phyloP scores from a whole-genome alignment of 1,140 invertebrate species.

The Drosophila subobscura region DNA sequence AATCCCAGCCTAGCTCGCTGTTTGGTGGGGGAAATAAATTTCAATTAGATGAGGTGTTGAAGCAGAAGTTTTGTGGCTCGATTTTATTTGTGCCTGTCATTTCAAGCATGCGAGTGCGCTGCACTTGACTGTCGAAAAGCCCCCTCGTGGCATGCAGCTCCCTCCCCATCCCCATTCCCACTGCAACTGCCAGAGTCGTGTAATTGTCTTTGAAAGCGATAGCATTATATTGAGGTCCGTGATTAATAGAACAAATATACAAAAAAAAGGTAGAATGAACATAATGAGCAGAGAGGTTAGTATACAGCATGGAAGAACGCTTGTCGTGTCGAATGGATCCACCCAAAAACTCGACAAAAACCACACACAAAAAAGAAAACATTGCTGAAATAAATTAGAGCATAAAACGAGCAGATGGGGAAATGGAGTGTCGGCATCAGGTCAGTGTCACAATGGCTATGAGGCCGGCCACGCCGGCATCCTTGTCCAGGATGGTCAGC shows the following conservation, averaged over 20 bases:
- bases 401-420: no score
- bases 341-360: slow-evolving; percentile 32
- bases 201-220: slow-evolving; percentile 65
- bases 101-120: slow-evolving; percentile 31
- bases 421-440: slow-evolving; percentile 4
- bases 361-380: slow-evolving; percentile 9
- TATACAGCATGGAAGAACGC: slow-evolving; percentile 31
- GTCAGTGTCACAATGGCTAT: slow-evolving; percentile 53
- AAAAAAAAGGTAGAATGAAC: neutral
- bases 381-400: neutral
- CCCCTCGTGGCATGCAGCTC: no score
- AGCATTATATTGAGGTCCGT: slow-evolving; percentile 31
- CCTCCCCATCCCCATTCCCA: no score
- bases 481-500: slow-evolving; percentile 45
- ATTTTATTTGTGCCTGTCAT: slow-evolving; percentile 48
- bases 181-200: neutral
- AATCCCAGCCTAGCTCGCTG: slow-evolving; percentile 26
- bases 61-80: slow-evolving; percentile 59
- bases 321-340: slow-evolving; percentile 60
- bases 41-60: slow-evolving; percentile 81
- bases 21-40: slow-evolving; percentile 29
- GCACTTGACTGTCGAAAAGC: slow-evolving; percentile 30
- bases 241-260: slow-evolving; percentile 10
- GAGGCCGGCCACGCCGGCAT: slow-evolving; percentile 46
- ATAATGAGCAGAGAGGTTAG: no score